These are phyloP conservation scores for Thumatha senex DNA, from an alignment of 2,888 invertebrate species.

Conservation along the genomic window DNA sequence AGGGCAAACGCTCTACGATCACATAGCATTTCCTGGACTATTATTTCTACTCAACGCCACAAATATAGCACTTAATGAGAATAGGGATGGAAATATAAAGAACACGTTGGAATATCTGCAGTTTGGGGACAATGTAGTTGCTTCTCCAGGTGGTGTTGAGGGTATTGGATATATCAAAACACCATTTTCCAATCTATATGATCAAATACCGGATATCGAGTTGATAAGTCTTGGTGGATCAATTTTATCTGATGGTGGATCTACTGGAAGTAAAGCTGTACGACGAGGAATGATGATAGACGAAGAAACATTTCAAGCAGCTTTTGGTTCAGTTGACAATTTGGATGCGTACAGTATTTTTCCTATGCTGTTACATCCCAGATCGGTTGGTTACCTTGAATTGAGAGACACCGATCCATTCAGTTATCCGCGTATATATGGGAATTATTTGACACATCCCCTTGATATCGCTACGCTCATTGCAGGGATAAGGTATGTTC, in stretches of 20 bases:
- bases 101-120: constrained; percentile 52
- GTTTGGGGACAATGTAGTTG: constrained; percentile 68
- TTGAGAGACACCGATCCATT: constrained; percentile 85
- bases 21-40: constrained; percentile 85
- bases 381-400: constrained; percentile 86
- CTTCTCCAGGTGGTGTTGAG: constrained; percentile 84
- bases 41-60: constrained; percentile 83
- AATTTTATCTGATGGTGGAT: constrained; percentile 64
- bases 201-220: constrained; percentile 87
- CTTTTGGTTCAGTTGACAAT: constrained; percentile 67
- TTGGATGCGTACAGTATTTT: constrained; percentile 82
- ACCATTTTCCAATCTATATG: constrained; percentile 71
- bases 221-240: constrained; percentile 85
- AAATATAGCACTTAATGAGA: constrained; percentile 50
- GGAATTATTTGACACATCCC: constrained; percentile 87
- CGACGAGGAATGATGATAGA: constrained; percentile 72
- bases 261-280: constrained; percentile 59
- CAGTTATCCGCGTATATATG: constrained; percentile 85
- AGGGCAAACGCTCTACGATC: constrained; percentile 86
- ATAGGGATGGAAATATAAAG: constrained; percentile 38
- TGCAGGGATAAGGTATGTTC: constrained; percentile 81
- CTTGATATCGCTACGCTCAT: constrained; percentile 85
- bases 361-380: constrained; percentile 86
- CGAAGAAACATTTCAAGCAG: constrained; percentile 65
- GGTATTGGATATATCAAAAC: constrained; percentile 86